Percentiles rank a stretch among this genome's conserved stretches.
Conservation (phyloP, 2,888 invertebrate species). For the Tromatobia lineatoria region DNA sequence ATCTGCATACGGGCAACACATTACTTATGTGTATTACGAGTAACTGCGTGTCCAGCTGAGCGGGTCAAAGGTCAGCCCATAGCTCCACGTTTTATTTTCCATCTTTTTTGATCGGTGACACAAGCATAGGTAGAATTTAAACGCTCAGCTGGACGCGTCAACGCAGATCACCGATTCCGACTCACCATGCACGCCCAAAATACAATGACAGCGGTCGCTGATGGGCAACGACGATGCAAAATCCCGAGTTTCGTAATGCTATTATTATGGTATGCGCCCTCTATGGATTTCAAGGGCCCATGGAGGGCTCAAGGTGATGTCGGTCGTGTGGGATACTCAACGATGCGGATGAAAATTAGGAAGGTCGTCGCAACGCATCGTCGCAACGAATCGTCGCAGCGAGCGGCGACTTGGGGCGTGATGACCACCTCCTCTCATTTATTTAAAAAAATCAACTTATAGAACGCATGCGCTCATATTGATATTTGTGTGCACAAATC, state of each 20-base stretch:
- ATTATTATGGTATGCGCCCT: constrained; percentile 11
- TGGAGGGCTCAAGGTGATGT: constrained; percentile 28
- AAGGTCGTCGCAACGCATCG: constrained; percentile 22
- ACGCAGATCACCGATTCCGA: constrained; percentile 68
- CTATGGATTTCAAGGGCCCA: constrained; percentile 30
- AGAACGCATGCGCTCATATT: neutral
- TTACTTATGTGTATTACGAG: constrained; percentile 28
- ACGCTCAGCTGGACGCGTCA: constrained; percentile 76
- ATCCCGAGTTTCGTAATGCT: constrained; percentile 17
- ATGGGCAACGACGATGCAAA: constrained; percentile 23
- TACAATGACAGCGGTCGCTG: constrained; percentile 55
- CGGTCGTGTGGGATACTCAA: constrained; percentile 46
- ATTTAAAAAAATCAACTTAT: neutral
- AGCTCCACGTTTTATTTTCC: constrained; percentile 33
- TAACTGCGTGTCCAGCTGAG: constrained; percentile 32
- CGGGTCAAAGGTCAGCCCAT: constrained; percentile 58
- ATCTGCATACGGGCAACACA: constrained; percentile 13
- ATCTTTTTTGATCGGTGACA: constrained; percentile 26
- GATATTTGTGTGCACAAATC: neutral
- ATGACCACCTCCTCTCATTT: neutral
- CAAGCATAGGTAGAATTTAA: constrained; percentile 22
- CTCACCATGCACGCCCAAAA: constrained; percentile 74
- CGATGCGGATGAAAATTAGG: constrained; percentile 44
- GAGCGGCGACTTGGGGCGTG: constrained; percentile 1
- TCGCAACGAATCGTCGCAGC: too few relatives aligned